Percentiles rank a stretch among this genome's conserved stretches.
phyloP scores from a whole-genome alignment of 2,888 invertebrate genomes.

The Thelaira solivaga region DNA sequence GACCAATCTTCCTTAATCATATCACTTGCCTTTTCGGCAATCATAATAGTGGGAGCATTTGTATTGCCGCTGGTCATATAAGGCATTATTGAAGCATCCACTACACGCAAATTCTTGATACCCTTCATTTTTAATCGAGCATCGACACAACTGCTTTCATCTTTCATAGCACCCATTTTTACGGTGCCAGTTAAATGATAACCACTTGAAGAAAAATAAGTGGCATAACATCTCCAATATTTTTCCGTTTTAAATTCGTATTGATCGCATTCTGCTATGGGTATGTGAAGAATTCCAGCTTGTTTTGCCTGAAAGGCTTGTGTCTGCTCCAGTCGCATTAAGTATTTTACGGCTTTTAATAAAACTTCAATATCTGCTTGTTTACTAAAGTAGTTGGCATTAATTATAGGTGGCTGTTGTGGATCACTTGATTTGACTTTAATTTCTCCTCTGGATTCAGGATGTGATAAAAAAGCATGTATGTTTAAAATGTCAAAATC shows the following conservation, averaged over 20 bases:
- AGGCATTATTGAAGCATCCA: conserved; percentile 89
- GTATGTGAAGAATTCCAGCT: no score
- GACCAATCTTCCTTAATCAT: conserved; percentile 71
- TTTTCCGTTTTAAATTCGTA: conserved; percentile 54
- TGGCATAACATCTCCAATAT: conserved; percentile 84
- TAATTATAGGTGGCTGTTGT: conserved; percentile 80
- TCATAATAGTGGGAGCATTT: conserved; percentile 91
- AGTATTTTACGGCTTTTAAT: conserved; percentile 76
- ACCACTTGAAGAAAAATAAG: conserved; percentile 83
- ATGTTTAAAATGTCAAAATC: conserved; percentile 71
- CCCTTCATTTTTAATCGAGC: conserved; percentile 82
- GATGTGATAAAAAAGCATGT: conserved; percentile 76
- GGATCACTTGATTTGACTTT: conserved; percentile 79
- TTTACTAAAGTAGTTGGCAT: conserved; percentile 81
- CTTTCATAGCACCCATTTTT: conserved; percentile 83
- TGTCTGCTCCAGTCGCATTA: conserved; percentile 76
- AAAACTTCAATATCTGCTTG: conserved; percentile 79
- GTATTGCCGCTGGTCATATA: conserved; percentile 86
- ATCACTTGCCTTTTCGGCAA: conserved; percentile 88
- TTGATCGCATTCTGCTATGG: conserved; percentile 69
- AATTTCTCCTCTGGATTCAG: conserved; percentile 80
- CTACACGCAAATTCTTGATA: conserved; percentile 81
- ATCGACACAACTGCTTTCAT: conserved; percentile 83
- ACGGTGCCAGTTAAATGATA: conserved; percentile 85
- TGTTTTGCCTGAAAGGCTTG: conserved; percentile 74